These are phyloP conservation scores for Phyllotis vaccarum DNA, from an alignment of 2,797 vertebrate genomes.

Conservation along the genomic window DNA sequence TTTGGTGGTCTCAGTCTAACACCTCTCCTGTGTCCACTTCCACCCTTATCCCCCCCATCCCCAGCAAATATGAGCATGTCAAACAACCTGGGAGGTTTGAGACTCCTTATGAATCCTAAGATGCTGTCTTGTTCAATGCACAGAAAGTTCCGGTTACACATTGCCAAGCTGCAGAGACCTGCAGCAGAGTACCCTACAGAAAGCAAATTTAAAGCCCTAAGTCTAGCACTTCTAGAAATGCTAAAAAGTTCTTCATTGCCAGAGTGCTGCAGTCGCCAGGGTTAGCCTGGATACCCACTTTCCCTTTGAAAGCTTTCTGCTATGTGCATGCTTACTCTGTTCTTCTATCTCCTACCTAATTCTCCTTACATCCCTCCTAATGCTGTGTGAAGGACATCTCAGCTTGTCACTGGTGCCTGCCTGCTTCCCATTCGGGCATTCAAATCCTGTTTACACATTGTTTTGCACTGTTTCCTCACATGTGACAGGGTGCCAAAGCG, in stretches of 20 bases:
- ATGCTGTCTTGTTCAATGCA: background rate
- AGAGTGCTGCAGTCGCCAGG: background rate
- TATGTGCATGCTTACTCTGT: rapidly evolving
- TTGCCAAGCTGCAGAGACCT: background rate
- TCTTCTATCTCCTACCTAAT: rapidly evolving
- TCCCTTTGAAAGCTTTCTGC: background rate
- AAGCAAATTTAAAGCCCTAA: background rate
- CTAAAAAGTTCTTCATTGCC: constrained; percentile 30
- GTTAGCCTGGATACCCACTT: background rate
- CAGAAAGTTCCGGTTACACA: background rate
- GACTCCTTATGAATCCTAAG: constrained; percentile 45
- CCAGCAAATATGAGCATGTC: background rate
- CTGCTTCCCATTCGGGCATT: background rate
- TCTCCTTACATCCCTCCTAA: background rate
- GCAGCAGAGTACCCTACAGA: background rate
- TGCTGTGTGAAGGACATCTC: constrained; percentile 9
- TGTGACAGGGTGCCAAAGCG: constrained; percentile 96
- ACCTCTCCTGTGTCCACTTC: no score
- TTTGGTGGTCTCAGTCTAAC: background rate
- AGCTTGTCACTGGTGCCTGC: background rate
- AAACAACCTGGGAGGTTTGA: background rate
- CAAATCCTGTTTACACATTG: constrained; percentile 69
- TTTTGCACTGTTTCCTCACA: constrained; percentile 79
- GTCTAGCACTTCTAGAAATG: constrained; percentile 19
- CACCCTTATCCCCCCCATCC: background rate